These are phyloP conservation scores for Microtus montanus DNA, from an alignment of 2,113 vertebrate genomes.

Conservation along the genomic window DNA sequence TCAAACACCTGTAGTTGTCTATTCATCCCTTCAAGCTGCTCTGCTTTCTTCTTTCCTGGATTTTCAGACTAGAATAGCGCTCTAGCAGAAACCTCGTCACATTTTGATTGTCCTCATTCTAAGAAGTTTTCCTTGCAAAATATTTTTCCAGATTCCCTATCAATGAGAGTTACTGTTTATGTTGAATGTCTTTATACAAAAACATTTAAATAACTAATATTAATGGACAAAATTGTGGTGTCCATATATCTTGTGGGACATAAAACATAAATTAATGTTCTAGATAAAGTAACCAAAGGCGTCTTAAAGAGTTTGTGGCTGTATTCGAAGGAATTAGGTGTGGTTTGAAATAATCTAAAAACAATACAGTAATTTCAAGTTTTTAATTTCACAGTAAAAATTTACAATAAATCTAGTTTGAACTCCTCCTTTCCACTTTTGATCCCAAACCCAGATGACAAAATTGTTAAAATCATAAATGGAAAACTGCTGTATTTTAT, in stretches of 20 bases:
- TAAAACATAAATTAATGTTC: neutral
- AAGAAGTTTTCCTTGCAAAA: conserved; percentile 34
- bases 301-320: conserved; percentile 4
- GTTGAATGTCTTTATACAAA: neutral
- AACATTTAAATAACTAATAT: neutral
- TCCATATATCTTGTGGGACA: neutral
- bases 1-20: neutral
- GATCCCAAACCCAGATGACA: conserved; percentile 1
- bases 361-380: conserved; percentile 12
- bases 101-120: conserved; percentile 36
- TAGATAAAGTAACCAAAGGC: conserved; percentile 10
- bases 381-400: conserved; percentile 52
- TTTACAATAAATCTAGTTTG: conserved; percentile 15
- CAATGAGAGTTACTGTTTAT: neutral
- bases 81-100: neutral
- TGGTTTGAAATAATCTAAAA: conserved; percentile 43
- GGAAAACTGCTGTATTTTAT: conserved; percentile 27
- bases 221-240: neutral
- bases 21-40: conserved; percentile 46
- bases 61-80: neutral
- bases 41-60: neutral
- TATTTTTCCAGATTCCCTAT: conserved; percentile 37
- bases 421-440: conserved; percentile 49
- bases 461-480: conserved; percentile 22
- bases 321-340: conserved; percentile 3